Base-by-base conservation (phyloP, 2,113 vertebrate species). In the Siphamia tubifer region DNA sequence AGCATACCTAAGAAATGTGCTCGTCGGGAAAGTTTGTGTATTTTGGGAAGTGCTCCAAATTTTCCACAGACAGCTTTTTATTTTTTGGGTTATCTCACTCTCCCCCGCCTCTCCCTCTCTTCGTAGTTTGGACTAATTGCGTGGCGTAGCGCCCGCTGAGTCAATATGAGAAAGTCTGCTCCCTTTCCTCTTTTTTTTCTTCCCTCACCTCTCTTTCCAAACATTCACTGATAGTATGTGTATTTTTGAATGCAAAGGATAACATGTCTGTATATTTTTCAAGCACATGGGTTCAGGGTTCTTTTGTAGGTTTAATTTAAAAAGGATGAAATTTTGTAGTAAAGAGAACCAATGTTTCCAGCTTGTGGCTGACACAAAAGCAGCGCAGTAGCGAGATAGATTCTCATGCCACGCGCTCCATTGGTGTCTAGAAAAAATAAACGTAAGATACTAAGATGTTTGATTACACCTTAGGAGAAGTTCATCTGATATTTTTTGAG, bases 191-290 rank as follows among this genome's bases (percentile, higher is more conserved):
- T 73, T 76, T 67, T 44, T 19, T 27, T 32, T 31, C 55, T 48
- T 65, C 65, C 69, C 54, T 82, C 65, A 79, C 56, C 71, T 79
- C 68, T 82, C 77, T 87, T 65, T 90, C 85, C 76, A 90, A 90
- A 87, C 74, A 89, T 80, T 74, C 85, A 25, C 68, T 84, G 83
- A 88, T 86, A 81, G 74, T 74, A 45, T 89, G 86, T 89, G 80
- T 91, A 91, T 91, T 91, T 92, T 89, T 65, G 16, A 84, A 87
- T 70, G 74, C 65, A 54, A 83, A 88, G 74, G 62, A 85, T 85
- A 91, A 90, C 86, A 90, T 83, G 86, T 90, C 84, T 89, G 87
- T 91, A 83, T 91, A 90, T 91, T 90, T 87, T 89, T 75, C 44
- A 47, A 84, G 72, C 17, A 15, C 63, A 70, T 20, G 67, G 58